Conservation (phyloP, 2,888 invertebrate species). For the Eupelmus urozonus region DNA sequence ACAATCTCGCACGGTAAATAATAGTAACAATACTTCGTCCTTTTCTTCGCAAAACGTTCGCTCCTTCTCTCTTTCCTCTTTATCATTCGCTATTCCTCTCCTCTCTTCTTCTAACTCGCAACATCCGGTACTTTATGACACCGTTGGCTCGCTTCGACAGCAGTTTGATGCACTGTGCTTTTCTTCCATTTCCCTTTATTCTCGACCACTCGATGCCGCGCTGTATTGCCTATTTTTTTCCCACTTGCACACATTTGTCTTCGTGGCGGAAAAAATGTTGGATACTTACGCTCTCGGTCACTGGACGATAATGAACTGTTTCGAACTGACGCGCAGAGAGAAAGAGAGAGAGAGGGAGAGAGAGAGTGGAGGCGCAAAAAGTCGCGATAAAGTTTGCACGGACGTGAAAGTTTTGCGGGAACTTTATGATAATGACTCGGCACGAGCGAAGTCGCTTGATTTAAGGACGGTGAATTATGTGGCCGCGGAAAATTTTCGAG, state of each 20-base stretch:
- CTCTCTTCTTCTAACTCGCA: neutral
- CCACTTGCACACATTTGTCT: neutral
- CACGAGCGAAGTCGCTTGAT: conserved; percentile 21
- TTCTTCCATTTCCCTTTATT: neutral
- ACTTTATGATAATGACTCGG: conserved; percentile 52
- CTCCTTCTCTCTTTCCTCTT: too few relatives aligned
- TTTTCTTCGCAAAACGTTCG: too few relatives aligned
- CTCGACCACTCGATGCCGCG: neutral
- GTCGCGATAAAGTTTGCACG: conserved; percentile 20
- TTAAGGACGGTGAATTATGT: conserved; percentile 38
- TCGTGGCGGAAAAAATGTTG: too few relatives aligned
- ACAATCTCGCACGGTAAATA: too few relatives aligned
- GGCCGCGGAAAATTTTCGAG: conserved; percentile 30
- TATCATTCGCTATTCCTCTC: neutral
- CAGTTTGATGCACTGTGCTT: conserved; percentile 2
- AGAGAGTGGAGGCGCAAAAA: neutral
- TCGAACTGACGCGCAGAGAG: conserved; percentile 2
- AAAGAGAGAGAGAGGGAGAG: neutral
- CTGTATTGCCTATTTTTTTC: neutral
- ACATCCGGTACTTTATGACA: neutral
- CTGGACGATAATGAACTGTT: conserved; percentile 54
- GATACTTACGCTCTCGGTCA: too few relatives aligned
- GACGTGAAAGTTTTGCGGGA: conserved; percentile 43
- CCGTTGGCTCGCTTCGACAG: conserved; percentile 1
- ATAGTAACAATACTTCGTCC: too few relatives aligned